Percentiles rank a stretch among this genome's conserved stretches.
Conservation (phyloP, 2,113 vertebrate species). For the Pseudopipra pipra region DNA sequence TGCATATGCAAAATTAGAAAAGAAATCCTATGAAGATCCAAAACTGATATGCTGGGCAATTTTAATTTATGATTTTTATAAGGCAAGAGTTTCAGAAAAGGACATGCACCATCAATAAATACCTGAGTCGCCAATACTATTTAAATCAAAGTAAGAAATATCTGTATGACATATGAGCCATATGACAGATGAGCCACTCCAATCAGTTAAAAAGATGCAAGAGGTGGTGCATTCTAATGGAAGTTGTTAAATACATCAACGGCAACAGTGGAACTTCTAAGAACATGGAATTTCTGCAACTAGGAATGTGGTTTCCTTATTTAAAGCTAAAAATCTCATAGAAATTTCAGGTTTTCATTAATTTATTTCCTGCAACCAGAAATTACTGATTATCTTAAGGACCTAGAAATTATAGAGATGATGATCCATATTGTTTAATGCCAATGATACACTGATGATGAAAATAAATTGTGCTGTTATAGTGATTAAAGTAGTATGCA, state of each 20-base stretch:
- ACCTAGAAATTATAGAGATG: not conserved
- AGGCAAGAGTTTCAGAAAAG: not conserved
- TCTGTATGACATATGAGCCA: conserved; percentile 12
- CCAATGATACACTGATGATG: not conserved
- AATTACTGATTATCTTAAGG: conserved; percentile 2
- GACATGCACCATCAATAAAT: conserved; percentile 30
- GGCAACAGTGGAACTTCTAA: conserved; percentile 34
- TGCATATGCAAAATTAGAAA: not conserved
- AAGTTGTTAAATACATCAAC: conserved; percentile 48
- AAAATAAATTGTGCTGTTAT: not conserved
- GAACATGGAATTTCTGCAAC: conserved; percentile 45
- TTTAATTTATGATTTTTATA: not conserved
- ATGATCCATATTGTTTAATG: not conserved
- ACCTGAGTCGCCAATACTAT: conserved; percentile 37
- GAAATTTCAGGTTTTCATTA: conserved; percentile 22
- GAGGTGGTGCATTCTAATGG: conserved; percentile 52
- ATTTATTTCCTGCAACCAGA: conserved; percentile 48
- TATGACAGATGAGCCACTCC: conserved; percentile 47
- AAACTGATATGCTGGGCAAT: not conserved
- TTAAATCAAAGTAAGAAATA: conserved; percentile 64
- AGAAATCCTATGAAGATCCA: not conserved
- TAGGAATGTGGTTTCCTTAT: conserved; percentile 24
- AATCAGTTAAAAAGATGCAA: conserved; percentile 50
- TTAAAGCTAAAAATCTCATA: conserved; percentile 12
- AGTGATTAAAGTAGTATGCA: not conserved